A percentile compares a stretch with the other conserved stretches of the same genome.
Conservation (phyloP, 2,888 invertebrate genomes). For the Cynaeus angustus region DNA sequence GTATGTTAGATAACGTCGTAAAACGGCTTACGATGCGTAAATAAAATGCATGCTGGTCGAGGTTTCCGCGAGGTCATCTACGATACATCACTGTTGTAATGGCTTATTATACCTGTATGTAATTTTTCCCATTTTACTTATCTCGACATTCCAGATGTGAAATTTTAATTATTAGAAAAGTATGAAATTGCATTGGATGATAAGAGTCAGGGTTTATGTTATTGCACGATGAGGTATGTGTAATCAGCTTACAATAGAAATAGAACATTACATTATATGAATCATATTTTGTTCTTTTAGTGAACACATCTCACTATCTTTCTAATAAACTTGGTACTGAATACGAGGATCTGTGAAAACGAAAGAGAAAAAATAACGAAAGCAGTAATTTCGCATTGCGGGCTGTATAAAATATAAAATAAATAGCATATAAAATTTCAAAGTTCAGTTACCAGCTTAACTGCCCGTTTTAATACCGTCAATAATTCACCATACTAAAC, state of each 20-base stretch:
- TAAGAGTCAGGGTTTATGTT: slow-evolving; percentile 6
- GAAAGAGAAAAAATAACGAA: no score
- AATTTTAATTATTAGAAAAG: slow-evolving; percentile 36
- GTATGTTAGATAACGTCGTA: slow-evolving; percentile 33
- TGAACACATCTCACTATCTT: no score
- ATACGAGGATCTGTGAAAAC: no score
- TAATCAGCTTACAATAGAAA: not conserved
- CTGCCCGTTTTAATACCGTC: no score
- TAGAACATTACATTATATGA: no score
- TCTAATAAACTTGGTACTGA: no score
- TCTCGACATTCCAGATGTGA: slow-evolving; percentile 37
- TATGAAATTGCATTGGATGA: not conserved
- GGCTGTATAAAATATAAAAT: no score
- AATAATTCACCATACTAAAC: no score
- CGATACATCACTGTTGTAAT: slow-evolving; percentile 18
- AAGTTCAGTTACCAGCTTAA: no score
- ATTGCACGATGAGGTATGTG: not conserved
- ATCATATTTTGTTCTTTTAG: no score
- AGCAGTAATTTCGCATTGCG: no score
- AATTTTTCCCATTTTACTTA: slow-evolving; percentile 29
- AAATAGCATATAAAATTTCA: no score
- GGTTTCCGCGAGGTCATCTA: slow-evolving; percentile 38
- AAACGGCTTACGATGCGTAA: slow-evolving; percentile 36
- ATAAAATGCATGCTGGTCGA: slow-evolving; percentile 28
- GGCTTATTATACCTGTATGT: slow-evolving; percentile 12